Conservation (phyloP, 2,888 invertebrate genomes). For the Elaeidobius kamerunicus region DNA sequence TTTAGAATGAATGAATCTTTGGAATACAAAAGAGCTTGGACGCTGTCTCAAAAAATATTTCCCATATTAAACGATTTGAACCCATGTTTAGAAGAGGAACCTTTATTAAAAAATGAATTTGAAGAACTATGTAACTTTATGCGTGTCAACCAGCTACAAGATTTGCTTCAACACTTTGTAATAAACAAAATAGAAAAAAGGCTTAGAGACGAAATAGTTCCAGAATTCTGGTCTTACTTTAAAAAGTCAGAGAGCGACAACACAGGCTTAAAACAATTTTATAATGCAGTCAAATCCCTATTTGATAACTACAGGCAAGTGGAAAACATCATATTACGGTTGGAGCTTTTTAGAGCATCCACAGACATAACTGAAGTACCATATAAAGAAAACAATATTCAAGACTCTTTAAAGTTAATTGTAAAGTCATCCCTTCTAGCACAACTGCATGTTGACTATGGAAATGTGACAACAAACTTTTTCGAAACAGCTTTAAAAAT, state of each 20-base stretch:
- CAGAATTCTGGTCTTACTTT: conserved; percentile 67
- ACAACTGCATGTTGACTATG: conserved; percentile 68
- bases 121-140: conserved; percentile 42
- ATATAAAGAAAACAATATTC: conserved; percentile 55
- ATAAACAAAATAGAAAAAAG: conserved; percentile 57
- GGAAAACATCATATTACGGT: conserved; percentile 54
- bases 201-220: conserved; percentile 59
- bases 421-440: conserved; percentile 65
- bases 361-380: conserved; percentile 52
- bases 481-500: conserved; percentile 70
- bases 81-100: conserved; percentile 27
- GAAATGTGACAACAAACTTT: conserved; percentile 68
- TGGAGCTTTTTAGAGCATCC: conserved; percentile 54
- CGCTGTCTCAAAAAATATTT: conserved; percentile 40
- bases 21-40: conserved; percentile 37
- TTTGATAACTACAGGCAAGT: conserved; percentile 58
- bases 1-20: conserved; percentile 25
- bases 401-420: conserved; percentile 61
- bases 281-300: conserved; percentile 63
- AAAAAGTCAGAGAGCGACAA: conserved; percentile 53
- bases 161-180: conserved; percentile 48
- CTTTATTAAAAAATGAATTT: conserved; percentile 44
- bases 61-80: conserved; percentile 41
- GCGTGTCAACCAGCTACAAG: conserved; percentile 42
- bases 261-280: conserved; percentile 63